Conservation (phyloP, 2,888 invertebrate species). For the Diabrotica balteata region DNA sequence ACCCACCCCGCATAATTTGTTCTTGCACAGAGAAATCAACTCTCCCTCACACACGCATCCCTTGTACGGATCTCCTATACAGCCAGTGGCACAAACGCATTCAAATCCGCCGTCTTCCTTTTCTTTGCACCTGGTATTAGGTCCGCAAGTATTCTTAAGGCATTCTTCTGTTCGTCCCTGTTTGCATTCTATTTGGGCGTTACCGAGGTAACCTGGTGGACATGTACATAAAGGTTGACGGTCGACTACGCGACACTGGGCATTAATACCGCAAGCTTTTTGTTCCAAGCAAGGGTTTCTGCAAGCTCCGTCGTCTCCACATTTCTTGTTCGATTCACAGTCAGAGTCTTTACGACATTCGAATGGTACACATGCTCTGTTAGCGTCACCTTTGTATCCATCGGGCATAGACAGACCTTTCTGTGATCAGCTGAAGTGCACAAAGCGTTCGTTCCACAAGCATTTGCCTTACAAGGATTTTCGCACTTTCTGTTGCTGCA, state of each 20-base stretch:
- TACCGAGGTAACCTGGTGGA: conserved; percentile 76
- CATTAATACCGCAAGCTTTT: conserved; percentile 82
- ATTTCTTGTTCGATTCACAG: conserved; percentile 79
- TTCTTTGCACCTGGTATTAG: conserved; percentile 83
- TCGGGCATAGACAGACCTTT: conserved; percentile 85
- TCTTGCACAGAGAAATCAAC: conserved; percentile 76
- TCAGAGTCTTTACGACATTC: conserved; percentile 80
- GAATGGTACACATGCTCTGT: conserved; percentile 75
- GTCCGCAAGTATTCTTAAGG: conserved; percentile 82
- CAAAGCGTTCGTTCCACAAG: conserved; percentile 82
- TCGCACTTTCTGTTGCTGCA: conserved; percentile 76
- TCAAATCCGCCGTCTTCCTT: conserved; percentile 71
- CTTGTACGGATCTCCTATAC: conserved; percentile 80
- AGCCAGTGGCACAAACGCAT: conserved; percentile 81
- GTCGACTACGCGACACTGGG: conserved; percentile 82
- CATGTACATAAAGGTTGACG: conserved; percentile 80
- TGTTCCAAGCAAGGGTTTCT: conserved; percentile 82
- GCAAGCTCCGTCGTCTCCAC: conserved; percentile 74
- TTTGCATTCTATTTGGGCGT: conserved; percentile 73
- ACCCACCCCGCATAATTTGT: conserved; percentile 81
- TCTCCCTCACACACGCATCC: conserved; percentile 79
- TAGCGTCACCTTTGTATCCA: conserved; percentile 83
- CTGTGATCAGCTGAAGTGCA: conserved; percentile 83
- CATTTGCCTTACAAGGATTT: conserved; percentile 72
- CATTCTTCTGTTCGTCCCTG: conserved; percentile 76